A percentile compares a stretch with the other conserved stretches of the same genome.
Conservation (phyloP, 1,140 invertebrate genomes). For the Leguminivora glycinivorella region DNA sequence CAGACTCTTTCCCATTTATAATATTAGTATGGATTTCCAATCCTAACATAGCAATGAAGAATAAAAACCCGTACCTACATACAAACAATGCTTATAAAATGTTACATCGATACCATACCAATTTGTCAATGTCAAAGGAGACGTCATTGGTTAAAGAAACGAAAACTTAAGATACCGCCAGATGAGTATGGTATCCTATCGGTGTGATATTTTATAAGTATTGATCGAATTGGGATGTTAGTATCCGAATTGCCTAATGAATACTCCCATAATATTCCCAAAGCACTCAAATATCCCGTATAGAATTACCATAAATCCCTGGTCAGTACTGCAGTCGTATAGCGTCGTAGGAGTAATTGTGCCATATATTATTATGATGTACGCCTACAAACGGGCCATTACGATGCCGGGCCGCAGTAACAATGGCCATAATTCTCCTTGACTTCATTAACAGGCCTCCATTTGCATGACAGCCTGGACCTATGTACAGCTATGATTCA, state of each 20-base stretch:
- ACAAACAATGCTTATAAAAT: too few species aligned
- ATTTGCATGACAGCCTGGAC: conserved; percentile 74
- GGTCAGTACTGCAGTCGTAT: conserved; percentile 50
- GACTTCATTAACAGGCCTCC: conserved; percentile 77
- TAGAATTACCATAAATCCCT: conserved; percentile 38
- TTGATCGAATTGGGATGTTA: too few species aligned
- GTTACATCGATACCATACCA: too few species aligned
- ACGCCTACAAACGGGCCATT: conserved; percentile 73
- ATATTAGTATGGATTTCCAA: too few species aligned
- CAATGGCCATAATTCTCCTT: conserved; percentile 76
- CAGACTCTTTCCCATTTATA: too few species aligned
- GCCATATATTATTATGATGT: conserved; percentile 73
- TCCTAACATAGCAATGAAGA: too few species aligned
- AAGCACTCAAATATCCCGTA: conserved; percentile 14
- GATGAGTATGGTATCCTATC: too few species aligned
- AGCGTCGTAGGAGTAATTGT: conserved; percentile 63
- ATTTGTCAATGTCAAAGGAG: too few species aligned
- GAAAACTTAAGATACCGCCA: too few species aligned
- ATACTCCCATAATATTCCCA: background rate
- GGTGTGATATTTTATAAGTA: too few species aligned
- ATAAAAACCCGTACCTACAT: too few species aligned
- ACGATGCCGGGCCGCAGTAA: conserved; percentile 68
- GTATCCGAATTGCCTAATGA: background rate
- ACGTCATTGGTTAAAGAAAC: too few species aligned
- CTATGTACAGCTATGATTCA: conserved; percentile 68